Base-by-base conservation (phyloP, 1,140 invertebrate genomes). In the Chionoecetes opilio region DNA sequence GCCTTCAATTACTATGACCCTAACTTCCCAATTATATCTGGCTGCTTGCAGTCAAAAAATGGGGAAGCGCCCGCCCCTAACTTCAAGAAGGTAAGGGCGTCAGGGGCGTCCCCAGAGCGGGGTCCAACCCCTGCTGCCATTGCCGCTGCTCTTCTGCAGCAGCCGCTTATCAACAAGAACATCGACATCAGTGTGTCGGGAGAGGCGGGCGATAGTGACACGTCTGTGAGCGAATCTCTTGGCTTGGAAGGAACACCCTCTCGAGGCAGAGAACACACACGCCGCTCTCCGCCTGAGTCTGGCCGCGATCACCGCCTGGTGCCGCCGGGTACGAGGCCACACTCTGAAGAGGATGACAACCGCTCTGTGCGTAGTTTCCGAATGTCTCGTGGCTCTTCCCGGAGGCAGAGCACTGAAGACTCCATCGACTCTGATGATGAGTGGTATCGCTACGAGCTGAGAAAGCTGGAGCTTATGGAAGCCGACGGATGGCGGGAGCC, bases 401-500 rank as follows among this genome's bases (percentile, higher is more conserved):
- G 98, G 96, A 97, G 98, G 63, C 98, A 99, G 97, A 99, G 98
- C 97, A 99, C 99, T 0, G 99, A 99, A 97, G 99, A 99, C 96
- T 99, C 98, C 94, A 99, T 99, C 93, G 99, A 99, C 97, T 98
- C 98, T 82, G 99, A 99, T 97, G 99, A 99, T 96, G 98, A 99
- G 97, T 99, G 99, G 98, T 99, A 99, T 96, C 98, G 98, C 96
- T 99, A 99, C 97, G 99, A 99, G 96, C 96, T 99, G 91, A 97
- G 98, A 86, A 99, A 99, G 97, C 97, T 99, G 63, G 98, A 99
- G 97, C 98, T 99, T 97, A 97, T 99, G 96, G 99, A 96, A 88
- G 93, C 95, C 75, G 96, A 99, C 97, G 97, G 98, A 95, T 98
- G 98, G 95, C 98, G 98, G 9, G 97, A 98, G 96, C 96, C 98